A percentile compares a stretch with the other conserved stretches of the same genome.
phyloP scores from a whole-genome alignment of 2,797 vertebrate species.

The Danio jaintianensis region DNA sequence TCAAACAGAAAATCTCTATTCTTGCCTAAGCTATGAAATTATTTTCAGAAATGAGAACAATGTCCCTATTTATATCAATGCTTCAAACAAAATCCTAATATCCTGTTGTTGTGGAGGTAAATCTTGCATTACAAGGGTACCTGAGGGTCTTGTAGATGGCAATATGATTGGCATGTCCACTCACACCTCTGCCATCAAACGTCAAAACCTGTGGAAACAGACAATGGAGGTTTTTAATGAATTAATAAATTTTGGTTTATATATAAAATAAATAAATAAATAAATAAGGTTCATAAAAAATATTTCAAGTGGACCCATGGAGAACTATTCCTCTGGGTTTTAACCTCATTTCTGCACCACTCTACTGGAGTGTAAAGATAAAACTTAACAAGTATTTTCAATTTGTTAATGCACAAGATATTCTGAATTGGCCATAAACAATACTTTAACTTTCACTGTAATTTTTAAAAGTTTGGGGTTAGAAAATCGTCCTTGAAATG shows the following conservation, averaged over 20 bases:
- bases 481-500: not conserved
- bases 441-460: not conserved
- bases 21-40: not conserved
- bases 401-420: not conserved
- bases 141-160: constrained; percentile 83
- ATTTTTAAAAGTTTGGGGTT: not conserved
- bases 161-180: constrained; percentile 90
- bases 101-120: not conserved
- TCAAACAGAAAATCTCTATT: not conserved
- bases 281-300: no score
- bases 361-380: not conserved
- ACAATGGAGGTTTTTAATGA: not conserved
- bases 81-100: not conserved
- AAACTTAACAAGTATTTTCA: not conserved
- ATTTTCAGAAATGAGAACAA: not conserved
- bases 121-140: constrained; percentile 61
- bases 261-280: no score
- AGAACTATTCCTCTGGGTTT: no score
- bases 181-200: constrained; percentile 92
- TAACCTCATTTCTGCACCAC: no score
- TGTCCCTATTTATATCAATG: not conserved
- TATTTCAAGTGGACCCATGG: no score
- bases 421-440: not conserved
- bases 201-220: constrained; percentile 89
- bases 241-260: no score